Evolutionary conservation across 1,140 invertebrate species (phyloP).

Genomic region (Luehdorfia chinensis): DNA sequence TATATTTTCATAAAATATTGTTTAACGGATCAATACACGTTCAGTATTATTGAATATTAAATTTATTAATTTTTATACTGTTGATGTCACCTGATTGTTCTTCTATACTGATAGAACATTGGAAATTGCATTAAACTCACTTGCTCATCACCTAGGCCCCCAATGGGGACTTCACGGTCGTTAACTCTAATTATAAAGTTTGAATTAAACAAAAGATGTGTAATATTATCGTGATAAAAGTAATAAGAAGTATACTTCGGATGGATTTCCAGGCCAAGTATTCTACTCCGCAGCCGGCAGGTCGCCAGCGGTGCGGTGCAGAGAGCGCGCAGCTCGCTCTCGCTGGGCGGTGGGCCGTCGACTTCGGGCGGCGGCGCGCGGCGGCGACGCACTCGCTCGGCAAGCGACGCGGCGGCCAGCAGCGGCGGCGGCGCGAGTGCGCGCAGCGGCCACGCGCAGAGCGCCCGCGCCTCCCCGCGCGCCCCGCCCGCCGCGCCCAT

Average conservation of each 20-base stretch:
- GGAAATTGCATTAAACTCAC: too few species aligned
- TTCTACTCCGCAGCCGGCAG: not conserved
- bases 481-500: slow-evolving; percentile 22
- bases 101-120: too few species aligned
- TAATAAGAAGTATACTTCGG: not conserved
- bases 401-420: slow-evolving; percentile 23
- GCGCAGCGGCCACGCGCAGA: slow-evolving; percentile 29
- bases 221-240: too few species aligned
- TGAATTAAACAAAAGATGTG: too few species aligned
- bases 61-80: too few species aligned
- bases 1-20: too few species aligned
- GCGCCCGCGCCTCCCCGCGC: slow-evolving; percentile 24
- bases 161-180: too few species aligned
- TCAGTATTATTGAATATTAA: too few species aligned
- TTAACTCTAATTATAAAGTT: too few species aligned
- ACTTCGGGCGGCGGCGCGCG: slow-evolving; percentile 21
- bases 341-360: slow-evolving; percentile 22
- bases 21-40: too few species aligned
- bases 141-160: too few species aligned
- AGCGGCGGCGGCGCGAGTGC: slow-evolving; percentile 24
- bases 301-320: slow-evolving; percentile 6
- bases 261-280: slow-evolving; percentile 2
- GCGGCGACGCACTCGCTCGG: slow-evolving; percentile 25
- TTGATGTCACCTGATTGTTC: too few species aligned
- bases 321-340: slow-evolving; percentile 15